A percentile compares a stretch with the other conserved stretches of the same genome.
Conservation (phyloP, 2,888 invertebrate genomes). For the Mystacides longicornis region DNA sequence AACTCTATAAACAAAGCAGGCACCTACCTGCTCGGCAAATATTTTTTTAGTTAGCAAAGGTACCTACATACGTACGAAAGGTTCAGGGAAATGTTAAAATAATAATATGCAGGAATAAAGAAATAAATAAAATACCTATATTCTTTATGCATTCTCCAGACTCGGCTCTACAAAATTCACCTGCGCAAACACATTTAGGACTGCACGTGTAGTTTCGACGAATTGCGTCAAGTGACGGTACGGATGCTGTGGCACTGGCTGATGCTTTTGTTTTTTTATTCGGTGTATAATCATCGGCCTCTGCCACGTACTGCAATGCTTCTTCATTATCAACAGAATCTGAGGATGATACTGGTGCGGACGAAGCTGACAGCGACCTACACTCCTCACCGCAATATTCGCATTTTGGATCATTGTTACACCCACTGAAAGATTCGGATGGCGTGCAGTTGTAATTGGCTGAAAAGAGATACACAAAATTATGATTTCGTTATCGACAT, state of each 20-base stretch:
- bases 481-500: too few species aligned
- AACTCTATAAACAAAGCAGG: too few species aligned
- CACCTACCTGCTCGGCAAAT: too few species aligned
- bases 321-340: too few species aligned
- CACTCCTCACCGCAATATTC: not conserved
- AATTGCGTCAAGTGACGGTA: not conserved
- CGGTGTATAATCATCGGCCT: not conserved
- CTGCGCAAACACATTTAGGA: not conserved
- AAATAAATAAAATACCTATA: too few species aligned
- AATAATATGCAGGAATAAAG: too few species aligned
- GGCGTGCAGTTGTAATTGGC: not conserved
- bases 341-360: too few species aligned
- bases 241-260: not conserved
- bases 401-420: not conserved
- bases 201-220: not conserved
- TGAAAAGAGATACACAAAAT: too few species aligned
- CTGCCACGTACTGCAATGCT: not conserved
- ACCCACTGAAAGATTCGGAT: not conserved
- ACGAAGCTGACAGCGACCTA: not conserved
- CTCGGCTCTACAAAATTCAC: not conserved
- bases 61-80: too few species aligned
- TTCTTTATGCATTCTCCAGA: not conserved
- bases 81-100: too few species aligned
- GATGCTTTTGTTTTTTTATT: not conserved
- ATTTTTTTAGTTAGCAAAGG: too few species aligned